Evolutionary conservation across 2,888 invertebrate species (phyloP).

Genomic region (Nephrotoma guestfalica): DNA sequence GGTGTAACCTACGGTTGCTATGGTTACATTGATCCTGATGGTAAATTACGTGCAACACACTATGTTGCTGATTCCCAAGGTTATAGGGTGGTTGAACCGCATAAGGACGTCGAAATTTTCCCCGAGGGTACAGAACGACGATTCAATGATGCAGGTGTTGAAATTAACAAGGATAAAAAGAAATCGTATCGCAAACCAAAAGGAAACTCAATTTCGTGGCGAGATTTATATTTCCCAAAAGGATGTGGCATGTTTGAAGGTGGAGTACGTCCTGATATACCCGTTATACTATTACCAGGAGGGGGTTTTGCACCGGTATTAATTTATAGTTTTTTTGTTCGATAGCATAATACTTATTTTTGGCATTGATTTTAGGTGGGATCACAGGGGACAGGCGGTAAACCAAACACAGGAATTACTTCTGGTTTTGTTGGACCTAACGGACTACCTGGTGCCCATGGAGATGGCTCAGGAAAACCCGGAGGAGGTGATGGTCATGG

Average conservation of each 20-base stretch:
- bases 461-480: neutral
- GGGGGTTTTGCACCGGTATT: slow-evolving; percentile 33
- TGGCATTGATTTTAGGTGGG: neutral
- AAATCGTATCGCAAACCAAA: slow-evolving; percentile 19
- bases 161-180: slow-evolving; percentile 7
- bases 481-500: slow-evolving; percentile 8
- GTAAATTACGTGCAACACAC: slow-evolving; percentile 50
- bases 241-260: slow-evolving; percentile 45
- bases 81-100: slow-evolving; percentile 56
- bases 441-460: neutral
- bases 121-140: slow-evolving; percentile 15
- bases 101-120: slow-evolving; percentile 47
- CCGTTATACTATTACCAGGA: slow-evolving; percentile 17
- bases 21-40: slow-evolving; percentile 56
- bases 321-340: slow-evolving; percentile 21
- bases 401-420: neutral
- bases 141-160: neutral
- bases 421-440: slow-evolving; percentile 11
- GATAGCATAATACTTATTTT: neutral
- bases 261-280: slow-evolving; percentile 26
- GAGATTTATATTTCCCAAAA: slow-evolving; percentile 54
- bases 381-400: neutral
- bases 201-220: slow-evolving; percentile 48
- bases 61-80: slow-evolving; percentile 67
- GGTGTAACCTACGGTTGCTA: slow-evolving; percentile 70